Evolutionary conservation across 2,797 vertebrate species (phyloP), one percentile per base, ranked within the genome.

Genomic region (Chromobotia macracanthus): DNA sequence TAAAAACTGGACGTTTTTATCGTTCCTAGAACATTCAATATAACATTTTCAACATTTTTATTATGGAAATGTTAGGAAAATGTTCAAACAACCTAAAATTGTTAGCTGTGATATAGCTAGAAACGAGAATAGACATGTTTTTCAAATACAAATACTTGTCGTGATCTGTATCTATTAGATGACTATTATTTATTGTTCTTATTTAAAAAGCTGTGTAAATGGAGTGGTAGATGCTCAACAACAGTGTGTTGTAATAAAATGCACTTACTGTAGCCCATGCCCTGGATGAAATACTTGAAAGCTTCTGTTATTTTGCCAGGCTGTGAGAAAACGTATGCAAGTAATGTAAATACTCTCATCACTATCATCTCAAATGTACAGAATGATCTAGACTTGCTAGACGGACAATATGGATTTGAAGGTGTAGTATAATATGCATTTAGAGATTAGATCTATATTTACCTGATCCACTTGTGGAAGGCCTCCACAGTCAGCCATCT

Each of bases 401-500:
- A n/a, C n/a, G n/a, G n/a, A n/a, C n/a, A 38, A 21, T 41, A 28
- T 3, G 35, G 21, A 56, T 67, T 25, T 56, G 0, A 31, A 50
- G 38, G 15, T 13, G 16, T 53, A 41, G 28, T 21, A 15, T 23
- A 2, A 11, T 35, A 44, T 80, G 23, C 55, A 70, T 84, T 21
- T 1, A 3, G 15, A 18, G 21, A n/a, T 18, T 18, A 86, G 38
- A 1, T 1, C 38, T 41, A 10, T 41, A 82, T n/a, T n/a, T 89
- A 99, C 97, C 96, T 99, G 97, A 81, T 95, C 95, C 87, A 97
- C 94, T 84, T 97, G 97, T 18, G 97, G 97, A 87, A 98, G 95
- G 75, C 97, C 97, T 56, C 97, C 97, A 0, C 96, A 98, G 86
- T 99, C 97, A 0, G 96, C 95, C 97, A 99, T 99, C 97, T 99